These are phyloP conservation scores for Delphinus delphis DNA, from an alignment of 2,113 vertebrate genomes.

Conservation along the genomic window DNA sequence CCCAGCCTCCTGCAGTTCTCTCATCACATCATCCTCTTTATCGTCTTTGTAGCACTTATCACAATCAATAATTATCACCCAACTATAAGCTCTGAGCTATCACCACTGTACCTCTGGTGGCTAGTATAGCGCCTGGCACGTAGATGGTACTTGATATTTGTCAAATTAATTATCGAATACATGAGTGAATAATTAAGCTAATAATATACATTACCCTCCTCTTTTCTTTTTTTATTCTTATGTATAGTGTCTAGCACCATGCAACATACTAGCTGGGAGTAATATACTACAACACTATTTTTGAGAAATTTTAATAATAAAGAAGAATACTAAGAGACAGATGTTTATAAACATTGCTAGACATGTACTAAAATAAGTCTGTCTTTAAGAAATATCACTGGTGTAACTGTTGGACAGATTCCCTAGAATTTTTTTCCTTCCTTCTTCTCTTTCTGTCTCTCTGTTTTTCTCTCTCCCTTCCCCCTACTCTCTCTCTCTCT, in stretches of 20 bases:
- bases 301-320: constrained; percentile 5
- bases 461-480: not conserved
- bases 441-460: not conserved
- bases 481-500: too few species aligned
- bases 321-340: not conserved
- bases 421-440: not conserved
- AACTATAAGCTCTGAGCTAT: not conserved
- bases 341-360: not conserved
- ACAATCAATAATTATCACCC: constrained; percentile 18
- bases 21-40: not conserved
- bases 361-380: not conserved
- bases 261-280: not conserved
- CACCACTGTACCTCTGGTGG: not conserved
- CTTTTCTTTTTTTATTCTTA: not conserved
- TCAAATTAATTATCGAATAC: not conserved
- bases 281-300: not conserved
- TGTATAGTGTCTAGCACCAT: not conserved
- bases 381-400: not conserved
- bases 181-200: not conserved
- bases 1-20: not conserved
- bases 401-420: not conserved
- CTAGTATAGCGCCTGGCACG: not conserved
- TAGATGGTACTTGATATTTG: not conserved
- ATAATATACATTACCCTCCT: not conserved
- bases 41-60: constrained; percentile 50